These are phyloP conservation scores for Gymnothorax javanicus DNA, from an alignment of 2,797 vertebrate genomes.

Conservation along the genomic window DNA sequence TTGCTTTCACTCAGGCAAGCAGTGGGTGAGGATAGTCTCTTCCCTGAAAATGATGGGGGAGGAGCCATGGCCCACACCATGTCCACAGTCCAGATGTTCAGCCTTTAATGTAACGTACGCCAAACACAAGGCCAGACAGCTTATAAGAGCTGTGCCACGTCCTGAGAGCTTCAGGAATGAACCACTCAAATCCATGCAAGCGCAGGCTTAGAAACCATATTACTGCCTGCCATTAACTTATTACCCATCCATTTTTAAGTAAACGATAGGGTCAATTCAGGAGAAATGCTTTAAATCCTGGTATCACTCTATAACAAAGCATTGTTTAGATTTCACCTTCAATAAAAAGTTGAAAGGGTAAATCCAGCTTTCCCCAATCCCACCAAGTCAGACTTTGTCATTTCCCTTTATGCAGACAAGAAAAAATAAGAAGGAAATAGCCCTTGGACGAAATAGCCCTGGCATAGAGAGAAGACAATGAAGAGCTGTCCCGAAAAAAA, in stretches of 20 bases:
- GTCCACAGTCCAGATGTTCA: slow-evolving; percentile 5
- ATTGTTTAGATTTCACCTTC: not conserved
- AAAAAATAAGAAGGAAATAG: not conserved
- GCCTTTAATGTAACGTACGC: not conserved
- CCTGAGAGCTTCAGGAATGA: not conserved
- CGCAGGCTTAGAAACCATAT: not conserved
- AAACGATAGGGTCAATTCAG: not conserved
- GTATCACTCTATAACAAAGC: not conserved
- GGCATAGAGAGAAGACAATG: not conserved
- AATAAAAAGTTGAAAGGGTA: not conserved
- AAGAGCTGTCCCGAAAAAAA: not conserved
- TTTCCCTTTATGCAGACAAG: not conserved
- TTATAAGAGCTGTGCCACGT: not conserved
- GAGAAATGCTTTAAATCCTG: not conserved
- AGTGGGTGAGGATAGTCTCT: not conserved
- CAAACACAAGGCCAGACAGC: not conserved
- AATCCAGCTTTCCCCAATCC: not conserved
- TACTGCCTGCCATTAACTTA: not conserved
- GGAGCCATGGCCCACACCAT: not conserved
- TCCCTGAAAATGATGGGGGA: not conserved
- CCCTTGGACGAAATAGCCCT: not conserved
- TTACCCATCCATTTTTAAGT: not conserved
- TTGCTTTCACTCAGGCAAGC: not conserved
- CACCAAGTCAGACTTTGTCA: not conserved
- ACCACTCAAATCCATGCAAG: not conserved